These are phyloP conservation scores for Epinephelus malabaricus DNA, from an alignment of 2,797 vertebrate genomes.

Conservation along the genomic window DNA sequence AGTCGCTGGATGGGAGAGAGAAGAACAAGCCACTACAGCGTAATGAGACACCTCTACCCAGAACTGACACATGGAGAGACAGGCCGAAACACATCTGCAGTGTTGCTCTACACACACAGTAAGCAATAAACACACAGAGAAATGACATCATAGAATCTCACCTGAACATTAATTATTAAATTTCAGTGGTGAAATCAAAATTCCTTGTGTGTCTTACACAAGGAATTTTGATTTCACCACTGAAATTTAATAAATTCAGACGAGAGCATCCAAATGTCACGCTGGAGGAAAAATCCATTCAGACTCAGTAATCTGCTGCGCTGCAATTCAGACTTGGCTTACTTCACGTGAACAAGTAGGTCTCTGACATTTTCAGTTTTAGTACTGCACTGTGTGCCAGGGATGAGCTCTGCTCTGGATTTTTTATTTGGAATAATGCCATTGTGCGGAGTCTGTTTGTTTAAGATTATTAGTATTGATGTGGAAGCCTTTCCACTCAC, in stretches of 20 bases:
- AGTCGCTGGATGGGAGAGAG: slow-evolving; percentile 48
- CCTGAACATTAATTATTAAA: background rate
- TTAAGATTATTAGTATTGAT: background rate
- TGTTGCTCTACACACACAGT: slow-evolving; percentile 1
- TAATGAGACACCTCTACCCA: slow-evolving; percentile 75
- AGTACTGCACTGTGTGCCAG: background rate
- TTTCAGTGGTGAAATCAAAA: too few species aligned
- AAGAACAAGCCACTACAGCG: slow-evolving; percentile 58
- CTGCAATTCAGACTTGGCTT: background rate
- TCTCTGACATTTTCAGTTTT: slow-evolving; percentile 25
- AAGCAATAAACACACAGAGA: background rate
- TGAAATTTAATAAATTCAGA: slow-evolving; percentile 9
- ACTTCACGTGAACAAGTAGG: background rate
- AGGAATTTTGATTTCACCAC: background rate
- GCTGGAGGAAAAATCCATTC: background rate
- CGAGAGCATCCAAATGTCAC: slow-evolving; percentile 23
- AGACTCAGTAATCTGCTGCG: slow-evolving; percentile 6
- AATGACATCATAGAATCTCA: slow-evolving; percentile 3
- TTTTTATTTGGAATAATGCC: slow-evolving; percentile 1
- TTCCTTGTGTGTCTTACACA: too few species aligned
- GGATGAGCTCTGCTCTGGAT: background rate
- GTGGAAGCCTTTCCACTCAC: background rate
- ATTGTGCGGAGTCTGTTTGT: background rate
- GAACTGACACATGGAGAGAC: slow-evolving; percentile 32
- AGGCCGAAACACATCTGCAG: slow-evolving; percentile 40